Base-by-base conservation (phyloP, 2,113 vertebrate species). In the Hassar affinis region DNA sequence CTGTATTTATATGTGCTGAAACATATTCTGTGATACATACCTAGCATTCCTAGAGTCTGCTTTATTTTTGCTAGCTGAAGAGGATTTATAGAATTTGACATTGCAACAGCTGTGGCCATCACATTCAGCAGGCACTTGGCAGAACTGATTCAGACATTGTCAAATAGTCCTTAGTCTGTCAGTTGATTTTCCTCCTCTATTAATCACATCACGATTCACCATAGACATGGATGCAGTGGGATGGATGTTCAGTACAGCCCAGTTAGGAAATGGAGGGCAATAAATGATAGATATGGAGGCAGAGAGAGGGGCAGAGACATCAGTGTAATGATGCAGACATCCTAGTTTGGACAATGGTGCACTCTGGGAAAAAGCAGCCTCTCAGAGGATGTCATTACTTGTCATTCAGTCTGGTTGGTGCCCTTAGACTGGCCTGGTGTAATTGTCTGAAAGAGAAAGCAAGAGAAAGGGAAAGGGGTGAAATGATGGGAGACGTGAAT, bases 331-430 rank as follows among this genome's bases (percentile, higher is more conserved):
- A 87, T 87, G 69, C 76, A 80, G 84, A 71, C 81, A 81, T 86
- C 81, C 66, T 85, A 61, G 49, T 30, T 42, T 79, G 79, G 82
- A 71, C 79, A 51, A 71, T 69, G 78, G 79, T 78, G 68, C 59
- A 79, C 66, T 64, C 27, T 61, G 84, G 82, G 83, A 80, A 83
- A 82, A 86, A 80, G 42, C 85, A 86, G 84, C 78, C 87, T 88
- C 87, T 84, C 87, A 84, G 82, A 59, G 84, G 87, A 72, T 84
- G 85, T 90, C 86, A 88, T 87, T 88, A 86, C 86, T 85, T 86
- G 86, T 86, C 85, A 87, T 83, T 90, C 86, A 86, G 83, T 90
- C 84, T 78, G 81, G 83, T 69, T 84, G 87, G 81, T 77, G 51
- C 81, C 56, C 61, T 79, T 59, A 82, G 77, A 85, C 83, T 81